Conservation (phyloP, 2,888 invertebrate genomes). For the Nyleta sp. region DNA sequence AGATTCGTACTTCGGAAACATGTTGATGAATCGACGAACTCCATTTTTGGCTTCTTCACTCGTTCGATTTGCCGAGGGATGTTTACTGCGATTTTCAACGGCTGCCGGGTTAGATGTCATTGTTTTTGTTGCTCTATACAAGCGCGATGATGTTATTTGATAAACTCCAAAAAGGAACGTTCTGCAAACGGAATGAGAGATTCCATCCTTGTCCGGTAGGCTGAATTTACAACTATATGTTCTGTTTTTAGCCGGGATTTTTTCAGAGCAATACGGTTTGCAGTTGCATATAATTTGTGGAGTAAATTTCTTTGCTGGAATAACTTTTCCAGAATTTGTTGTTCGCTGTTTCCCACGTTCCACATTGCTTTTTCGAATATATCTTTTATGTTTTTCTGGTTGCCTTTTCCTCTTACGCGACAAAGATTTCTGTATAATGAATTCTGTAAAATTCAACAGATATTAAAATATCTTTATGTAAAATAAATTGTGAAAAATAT, state of each 20-base stretch:
- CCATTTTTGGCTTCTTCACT: slow-evolving; percentile 17
- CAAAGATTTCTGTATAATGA: no score
- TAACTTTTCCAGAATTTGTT: slow-evolving; percentile 23
- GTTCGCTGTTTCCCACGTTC: slow-evolving; percentile 21
- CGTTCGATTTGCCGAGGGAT: slow-evolving; percentile 11
- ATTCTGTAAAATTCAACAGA: no score
- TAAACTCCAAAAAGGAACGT: slow-evolving; percentile 16
- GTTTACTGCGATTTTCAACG: slow-evolving; percentile 17
- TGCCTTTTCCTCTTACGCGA: neutral
- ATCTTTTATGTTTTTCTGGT: slow-evolving; percentile 16
- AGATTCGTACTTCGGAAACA: slow-evolving; percentile 5
- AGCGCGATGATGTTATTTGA: slow-evolving; percentile 20
- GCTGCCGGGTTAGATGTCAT: slow-evolving; percentile 1
- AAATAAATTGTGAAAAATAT: no score
- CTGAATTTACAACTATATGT: slow-evolving; percentile 22
- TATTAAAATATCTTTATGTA: no score
- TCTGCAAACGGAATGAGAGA: slow-evolving; percentile 18
- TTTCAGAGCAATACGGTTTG: slow-evolving; percentile 17
- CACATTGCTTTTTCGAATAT: slow-evolving; percentile 18
- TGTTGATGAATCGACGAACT: slow-evolving; percentile 36
- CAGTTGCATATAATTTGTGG: slow-evolving; percentile 39
- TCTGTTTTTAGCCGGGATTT: slow-evolving; percentile 17
- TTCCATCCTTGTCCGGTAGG: slow-evolving; percentile 8
- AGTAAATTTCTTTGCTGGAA: slow-evolving; percentile 17
- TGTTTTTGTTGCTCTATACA: slow-evolving; percentile 20